Percentiles rank a stretch among this genome's conserved stretches.
Evolutionary conservation across 2,113 vertebrate species (phyloP).

Genomic region (Callopanchax toddi): DNA sequence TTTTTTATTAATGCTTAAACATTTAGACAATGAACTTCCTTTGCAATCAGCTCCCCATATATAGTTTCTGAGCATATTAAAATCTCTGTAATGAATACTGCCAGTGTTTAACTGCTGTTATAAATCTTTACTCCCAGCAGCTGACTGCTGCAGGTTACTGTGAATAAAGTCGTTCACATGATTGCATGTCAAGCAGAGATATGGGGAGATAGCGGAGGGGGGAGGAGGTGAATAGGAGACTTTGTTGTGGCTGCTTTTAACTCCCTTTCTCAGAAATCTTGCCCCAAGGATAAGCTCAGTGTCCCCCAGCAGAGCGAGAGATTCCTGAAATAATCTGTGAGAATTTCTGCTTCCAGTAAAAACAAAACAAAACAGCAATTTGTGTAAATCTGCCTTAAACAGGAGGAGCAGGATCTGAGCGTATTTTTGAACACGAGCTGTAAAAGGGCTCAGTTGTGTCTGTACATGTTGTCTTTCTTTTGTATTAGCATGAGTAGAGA

Average conservation of each 20-base stretch:
- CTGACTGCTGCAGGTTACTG: slow-evolving; percentile 6
- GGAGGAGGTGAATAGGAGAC: neutral
- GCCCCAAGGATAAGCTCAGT: slow-evolving; percentile 31
- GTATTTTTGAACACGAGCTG: slow-evolving; percentile 17
- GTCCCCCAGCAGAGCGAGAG: slow-evolving; percentile 22
- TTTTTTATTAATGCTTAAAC: no score
- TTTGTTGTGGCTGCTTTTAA: slow-evolving; percentile 50
- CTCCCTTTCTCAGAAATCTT: slow-evolving; percentile 72
- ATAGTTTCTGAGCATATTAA: no score
- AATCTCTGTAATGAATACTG: no score
- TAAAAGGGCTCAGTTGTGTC: slow-evolving; percentile 39
- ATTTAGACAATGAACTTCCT: no score
- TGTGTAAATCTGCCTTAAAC: neutral
- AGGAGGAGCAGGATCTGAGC: neutral
- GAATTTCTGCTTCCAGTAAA: slow-evolving; percentile 46
- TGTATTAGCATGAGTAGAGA: neutral
- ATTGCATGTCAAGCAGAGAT: slow-evolving; percentile 12
- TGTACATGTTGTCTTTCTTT: slow-evolving; percentile 7
- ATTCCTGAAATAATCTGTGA: slow-evolving; percentile 46
- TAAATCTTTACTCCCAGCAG: neutral
- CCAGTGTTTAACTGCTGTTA: slow-evolving; percentile 2
- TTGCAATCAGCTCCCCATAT: no score
- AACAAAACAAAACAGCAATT: slow-evolving; percentile 13
- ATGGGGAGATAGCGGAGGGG: neutral
- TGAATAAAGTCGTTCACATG: slow-evolving; percentile 7